Base-by-base conservation (phyloP, 1,140 invertebrate genomes). In the Hylaeus anthracinus region DNA sequence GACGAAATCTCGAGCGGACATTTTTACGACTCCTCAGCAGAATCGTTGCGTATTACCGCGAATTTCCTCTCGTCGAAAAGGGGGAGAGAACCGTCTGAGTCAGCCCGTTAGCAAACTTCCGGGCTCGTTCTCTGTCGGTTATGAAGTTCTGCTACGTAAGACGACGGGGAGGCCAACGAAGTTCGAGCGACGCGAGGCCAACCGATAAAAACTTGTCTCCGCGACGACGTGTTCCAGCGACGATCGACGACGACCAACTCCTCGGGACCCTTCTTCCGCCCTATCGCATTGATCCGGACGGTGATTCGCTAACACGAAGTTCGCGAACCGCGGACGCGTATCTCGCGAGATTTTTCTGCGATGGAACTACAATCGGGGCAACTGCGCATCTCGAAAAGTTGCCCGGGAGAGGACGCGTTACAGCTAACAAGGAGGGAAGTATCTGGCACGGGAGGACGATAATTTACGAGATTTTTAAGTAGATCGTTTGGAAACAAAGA, bases 81-180 rank as follows among this genome's bases (percentile, higher is more conserved):
- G 45, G 45, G 45, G 45, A 6, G 71, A 45, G 48, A 4, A 53
- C 67, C 48, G 72, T 53, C 78, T 74, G 78, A 74, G 61, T 74
- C 78, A 80, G 78, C 72, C 63, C 78, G 78, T 80, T 80, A 80
- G 72, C 63, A 80, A 80, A 80, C 78, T 80, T 80, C 78, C 72
- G 78, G 45, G 78, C 26, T 80, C 72, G 78, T 74, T 80, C 72
- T 60, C 63, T 41, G 55, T 58, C 63, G 78, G 71, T 80, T 74
- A 74, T 80, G 78, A 80, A 80, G 63, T 74, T 80, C 71, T 66
- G 67, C 66, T 60, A 60, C 55, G 71, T 80, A 79, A 79, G 78
- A 73, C 63, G 48, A 64, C 39, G 39, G 39, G 37, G 60, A 39
- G 37, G 60, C 37, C 1, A 5, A n/a, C 55, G n/a, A 26, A 80